These are phyloP conservation scores for Aleiodes sp. DNA, from an alignment of 1,140 invertebrate genomes.

Conservation along the genomic window DNA sequence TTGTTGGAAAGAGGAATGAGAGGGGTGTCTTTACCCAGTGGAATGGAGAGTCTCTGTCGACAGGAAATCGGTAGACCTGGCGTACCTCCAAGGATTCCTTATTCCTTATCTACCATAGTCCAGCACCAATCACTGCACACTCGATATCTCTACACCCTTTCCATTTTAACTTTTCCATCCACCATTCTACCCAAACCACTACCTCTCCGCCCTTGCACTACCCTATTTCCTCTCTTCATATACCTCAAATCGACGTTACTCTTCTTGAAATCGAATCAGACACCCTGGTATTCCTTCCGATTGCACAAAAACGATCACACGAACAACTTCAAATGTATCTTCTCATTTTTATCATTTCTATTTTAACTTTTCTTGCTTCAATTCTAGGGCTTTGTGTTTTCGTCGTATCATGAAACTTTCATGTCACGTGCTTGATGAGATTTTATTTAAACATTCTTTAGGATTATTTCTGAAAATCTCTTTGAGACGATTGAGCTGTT, in stretches of 20 bases:
- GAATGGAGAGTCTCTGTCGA: slow-evolving; percentile 1
- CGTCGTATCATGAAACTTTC: no score
- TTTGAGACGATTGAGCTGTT: no score
- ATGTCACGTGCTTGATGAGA: no score
- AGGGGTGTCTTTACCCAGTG: background rate
- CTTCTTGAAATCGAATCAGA: background rate
- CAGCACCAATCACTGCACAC: slow-evolving; percentile 6
- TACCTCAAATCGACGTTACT: background rate
- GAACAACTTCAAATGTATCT: background rate
- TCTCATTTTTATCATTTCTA: background rate
- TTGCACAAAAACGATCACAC: background rate
- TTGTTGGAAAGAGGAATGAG: background rate
- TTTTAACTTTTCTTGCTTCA: no score
- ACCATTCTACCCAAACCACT: background rate
- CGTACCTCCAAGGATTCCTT: slow-evolving; percentile 3
- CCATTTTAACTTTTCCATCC: slow-evolving; percentile 5
- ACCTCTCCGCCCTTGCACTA: background rate
- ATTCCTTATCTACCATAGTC: slow-evolving; percentile 5
- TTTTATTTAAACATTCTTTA: no score
- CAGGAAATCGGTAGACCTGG: slow-evolving; percentile 3
- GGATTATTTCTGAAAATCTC: no score
- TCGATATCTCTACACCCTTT: background rate
- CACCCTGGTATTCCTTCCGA: background rate
- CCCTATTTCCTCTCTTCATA: background rate
- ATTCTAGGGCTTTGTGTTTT: no score